phyloP scores from a whole-genome alignment of 1,140 invertebrate genomes.

The Drosophila watanabei region DNA sequence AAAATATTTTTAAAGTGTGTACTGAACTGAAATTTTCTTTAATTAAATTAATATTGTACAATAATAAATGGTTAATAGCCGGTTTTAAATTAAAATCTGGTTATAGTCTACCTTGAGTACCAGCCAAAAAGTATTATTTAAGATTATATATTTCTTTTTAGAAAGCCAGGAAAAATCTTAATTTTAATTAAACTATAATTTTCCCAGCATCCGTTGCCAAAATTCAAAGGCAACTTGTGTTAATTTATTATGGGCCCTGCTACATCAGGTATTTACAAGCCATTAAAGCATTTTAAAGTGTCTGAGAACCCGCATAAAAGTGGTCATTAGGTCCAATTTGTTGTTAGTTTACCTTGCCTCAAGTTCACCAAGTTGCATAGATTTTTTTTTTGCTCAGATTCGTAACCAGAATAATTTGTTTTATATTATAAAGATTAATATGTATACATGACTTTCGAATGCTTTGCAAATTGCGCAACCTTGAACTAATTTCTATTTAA shows the following conservation, averaged over 20 bases:
- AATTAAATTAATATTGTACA: neutral
- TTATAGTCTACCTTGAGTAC: too few species aligned
- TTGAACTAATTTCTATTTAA: conserved; percentile 85
- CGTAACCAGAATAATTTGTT: conserved; percentile 26
- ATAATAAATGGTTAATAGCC: neutral
- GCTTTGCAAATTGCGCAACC: conserved; percentile 75
- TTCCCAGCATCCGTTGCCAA: neutral
- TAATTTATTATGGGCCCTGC: conserved; percentile 50
- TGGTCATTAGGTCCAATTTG: conserved; percentile 23
- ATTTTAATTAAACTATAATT: neutral
- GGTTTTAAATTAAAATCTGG: neutral
- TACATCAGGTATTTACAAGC: conserved; percentile 45
- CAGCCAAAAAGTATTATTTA: neutral
- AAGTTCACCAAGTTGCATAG: conserved; percentile 62
- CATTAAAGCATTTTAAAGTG: conserved; percentile 59
- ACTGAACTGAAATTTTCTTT: neutral
- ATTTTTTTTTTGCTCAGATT: neutral
- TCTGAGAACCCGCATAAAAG: conserved; percentile 40
- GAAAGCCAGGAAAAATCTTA: neutral
- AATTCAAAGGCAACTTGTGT: conserved; percentile 18
- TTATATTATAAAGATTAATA: conserved; percentile 34
- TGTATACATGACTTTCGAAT: conserved; percentile 49
- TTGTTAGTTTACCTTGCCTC: conserved; percentile 54
- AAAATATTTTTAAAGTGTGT: neutral
- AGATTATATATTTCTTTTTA: neutral